Conservation (phyloP, 2,888 invertebrate species). For the Nephrotoma flavescens region DNA sequence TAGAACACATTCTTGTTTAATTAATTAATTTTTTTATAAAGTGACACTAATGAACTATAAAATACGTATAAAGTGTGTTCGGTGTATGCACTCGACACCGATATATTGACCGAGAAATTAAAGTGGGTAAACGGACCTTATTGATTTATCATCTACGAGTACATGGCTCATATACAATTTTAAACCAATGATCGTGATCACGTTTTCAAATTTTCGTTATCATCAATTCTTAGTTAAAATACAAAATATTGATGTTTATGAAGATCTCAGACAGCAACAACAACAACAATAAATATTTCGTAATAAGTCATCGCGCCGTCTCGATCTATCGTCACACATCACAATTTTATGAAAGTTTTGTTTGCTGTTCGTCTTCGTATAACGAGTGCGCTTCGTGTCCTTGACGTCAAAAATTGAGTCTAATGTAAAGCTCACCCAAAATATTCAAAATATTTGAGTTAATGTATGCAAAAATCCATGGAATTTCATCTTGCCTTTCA, state of each 20-base stretch:
- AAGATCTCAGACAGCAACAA: neutral
- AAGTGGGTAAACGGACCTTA: neutral
- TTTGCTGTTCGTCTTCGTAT: neutral
- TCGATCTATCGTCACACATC: neutral
- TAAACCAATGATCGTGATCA: neutral
- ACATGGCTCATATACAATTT: neutral
- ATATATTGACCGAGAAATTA: neutral
- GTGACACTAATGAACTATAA: neutral
- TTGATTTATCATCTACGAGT: neutral
- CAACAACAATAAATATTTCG: neutral
- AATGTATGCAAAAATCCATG: neutral
- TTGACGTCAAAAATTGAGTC: neutral
- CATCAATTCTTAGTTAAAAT: neutral
- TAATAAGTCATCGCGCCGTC: neutral
- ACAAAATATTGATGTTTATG: neutral
- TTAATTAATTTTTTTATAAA: neutral
- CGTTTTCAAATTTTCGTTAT: neutral
- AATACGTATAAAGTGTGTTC: neutral
- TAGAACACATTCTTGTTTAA: neutral
- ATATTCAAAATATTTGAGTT: neutral
- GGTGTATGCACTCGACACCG: neutral
- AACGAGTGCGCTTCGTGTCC: neutral
- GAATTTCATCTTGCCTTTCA: neutral
- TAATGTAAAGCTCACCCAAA: neutral
- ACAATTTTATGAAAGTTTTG: neutral